phyloP scores from a whole-genome alignment of 2,113 vertebrate species.

The Takifugu flavidus region DNA sequence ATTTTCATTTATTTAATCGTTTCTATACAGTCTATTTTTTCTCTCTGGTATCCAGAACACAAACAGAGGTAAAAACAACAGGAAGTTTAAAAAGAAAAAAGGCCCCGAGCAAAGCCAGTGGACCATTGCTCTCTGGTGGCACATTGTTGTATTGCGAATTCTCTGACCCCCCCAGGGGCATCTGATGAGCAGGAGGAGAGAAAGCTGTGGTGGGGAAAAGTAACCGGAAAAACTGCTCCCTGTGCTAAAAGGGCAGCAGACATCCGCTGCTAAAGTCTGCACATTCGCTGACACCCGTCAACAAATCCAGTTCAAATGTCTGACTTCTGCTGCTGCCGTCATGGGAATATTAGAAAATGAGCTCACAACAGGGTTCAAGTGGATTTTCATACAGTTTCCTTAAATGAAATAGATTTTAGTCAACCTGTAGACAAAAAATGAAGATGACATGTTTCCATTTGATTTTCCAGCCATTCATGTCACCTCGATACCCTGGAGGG shows the following conservation, averaged over 20 bases:
- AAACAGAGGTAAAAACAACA: constrained; percentile 7
- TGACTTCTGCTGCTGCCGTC: constrained; percentile 5
- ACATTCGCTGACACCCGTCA: constrained; percentile 15
- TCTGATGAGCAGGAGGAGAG: constrained; percentile 29
- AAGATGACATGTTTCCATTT: background rate
- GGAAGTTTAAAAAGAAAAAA: constrained; percentile 3
- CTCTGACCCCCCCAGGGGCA: constrained; percentile 10
- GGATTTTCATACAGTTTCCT: constrained; percentile 1
- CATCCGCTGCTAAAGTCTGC: constrained; percentile 8
- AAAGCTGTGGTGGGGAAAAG: constrained; percentile 32
- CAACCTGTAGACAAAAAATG: too few species aligned
- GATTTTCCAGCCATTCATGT: constrained; percentile 90
- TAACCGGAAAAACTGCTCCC: constrained; percentile 25
- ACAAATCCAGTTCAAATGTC: constrained; percentile 29
- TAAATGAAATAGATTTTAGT: too few species aligned
- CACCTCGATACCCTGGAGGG: constrained; percentile 96
- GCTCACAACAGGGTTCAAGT: background rate
- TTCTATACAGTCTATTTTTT: background rate
- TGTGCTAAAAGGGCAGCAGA: constrained; percentile 27
- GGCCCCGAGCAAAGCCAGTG: constrained; percentile 25
- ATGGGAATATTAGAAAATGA: constrained; percentile 12
- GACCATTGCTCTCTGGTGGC: constrained; percentile 65
- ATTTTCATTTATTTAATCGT: background rate
- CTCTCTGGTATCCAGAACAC: background rate
- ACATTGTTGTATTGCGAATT: constrained; percentile 7